A percentile compares a stretch with the other conserved stretches of the same genome.
These are phyloP conservation scores for Metopia argyrocephala DNA, from an alignment of 2,888 invertebrate species.

Conservation along the genomic window DNA sequence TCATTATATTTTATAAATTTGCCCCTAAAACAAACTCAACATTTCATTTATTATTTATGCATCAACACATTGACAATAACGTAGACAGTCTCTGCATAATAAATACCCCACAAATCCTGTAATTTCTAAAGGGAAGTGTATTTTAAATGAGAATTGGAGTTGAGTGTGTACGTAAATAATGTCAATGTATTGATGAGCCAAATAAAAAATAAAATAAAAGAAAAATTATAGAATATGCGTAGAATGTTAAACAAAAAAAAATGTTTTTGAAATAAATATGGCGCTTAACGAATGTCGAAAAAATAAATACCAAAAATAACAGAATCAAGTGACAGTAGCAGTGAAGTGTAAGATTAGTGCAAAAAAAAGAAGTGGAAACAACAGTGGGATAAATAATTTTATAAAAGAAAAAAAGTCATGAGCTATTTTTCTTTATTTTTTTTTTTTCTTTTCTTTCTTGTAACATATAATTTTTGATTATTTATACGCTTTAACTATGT, in stretches of 20 bases:
- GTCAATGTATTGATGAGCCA: constrained; percentile 39
- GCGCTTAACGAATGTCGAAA: constrained; percentile 32
- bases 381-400: too few species aligned
- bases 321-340: not conserved
- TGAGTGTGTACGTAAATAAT: not conserved
- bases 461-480: too few species aligned
- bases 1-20: constrained; percentile 4
- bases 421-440: too few species aligned
- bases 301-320: not conserved
- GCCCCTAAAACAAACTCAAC: not conserved
- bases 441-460: too few species aligned
- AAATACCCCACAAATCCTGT: constrained; percentile 32
- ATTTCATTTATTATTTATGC: constrained; percentile 1
- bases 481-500: too few species aligned
- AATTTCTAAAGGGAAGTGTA: not conserved
- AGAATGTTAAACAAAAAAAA: constrained; percentile 29
- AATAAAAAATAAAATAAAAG: not conserved
- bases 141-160: not conserved
- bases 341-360: not conserved
- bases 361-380: too few species aligned
- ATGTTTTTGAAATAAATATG: constrained; percentile 50
- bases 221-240: constrained; percentile 54
- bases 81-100: constrained; percentile 11
- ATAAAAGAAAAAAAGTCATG: too few species aligned
- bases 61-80: constrained; percentile 9